A percentile compares a stretch with the other conserved stretches of the same genome.
Conservation (phyloP, 2,113 vertebrate genomes). For the Hydrolagus affinis region DNA sequence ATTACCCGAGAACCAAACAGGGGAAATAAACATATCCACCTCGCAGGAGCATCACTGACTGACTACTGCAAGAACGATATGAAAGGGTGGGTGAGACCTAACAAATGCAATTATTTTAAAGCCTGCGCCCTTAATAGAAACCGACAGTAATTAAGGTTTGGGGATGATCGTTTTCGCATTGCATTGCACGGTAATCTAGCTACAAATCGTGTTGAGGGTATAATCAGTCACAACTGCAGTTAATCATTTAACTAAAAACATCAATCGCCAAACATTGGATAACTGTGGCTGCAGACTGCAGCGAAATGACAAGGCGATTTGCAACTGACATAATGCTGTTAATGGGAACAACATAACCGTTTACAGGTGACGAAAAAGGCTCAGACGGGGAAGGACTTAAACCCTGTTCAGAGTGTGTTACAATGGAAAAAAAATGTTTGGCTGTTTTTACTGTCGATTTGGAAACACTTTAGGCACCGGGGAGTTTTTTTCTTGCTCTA, state of each 20-base stretch:
- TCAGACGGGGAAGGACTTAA: slow-evolving; percentile 24
- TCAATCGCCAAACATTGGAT: neutral
- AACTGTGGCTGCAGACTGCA: neutral
- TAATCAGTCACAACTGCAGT: slow-evolving; percentile 7
- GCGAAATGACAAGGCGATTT: neutral
- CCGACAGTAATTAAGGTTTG: too few species aligned
- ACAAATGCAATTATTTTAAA: too few species aligned
- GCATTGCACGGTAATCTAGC: neutral
- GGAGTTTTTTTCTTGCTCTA: too few species aligned
- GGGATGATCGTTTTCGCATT: neutral
- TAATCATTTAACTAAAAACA: neutral
- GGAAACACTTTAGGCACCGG: neutral
- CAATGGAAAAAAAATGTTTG: slow-evolving; percentile 3
- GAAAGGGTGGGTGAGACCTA: too few species aligned
- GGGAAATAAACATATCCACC: too few species aligned
- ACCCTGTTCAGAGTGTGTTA: slow-evolving; percentile 10
- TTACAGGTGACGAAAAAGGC: neutral
- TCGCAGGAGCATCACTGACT: too few species aligned
- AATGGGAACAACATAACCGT: neutral
- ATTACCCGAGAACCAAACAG: too few species aligned
- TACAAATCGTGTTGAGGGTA: neutral
- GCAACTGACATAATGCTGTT: slow-evolving; percentile 18
- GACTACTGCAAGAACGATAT: too few species aligned
- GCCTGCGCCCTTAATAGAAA: too few species aligned
- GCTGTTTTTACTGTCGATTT: slow-evolving; percentile 17